These are phyloP conservation scores for Rotaria macrura DNA, from an alignment of 2,888 invertebrate genomes.

Conservation along the genomic window DNA sequence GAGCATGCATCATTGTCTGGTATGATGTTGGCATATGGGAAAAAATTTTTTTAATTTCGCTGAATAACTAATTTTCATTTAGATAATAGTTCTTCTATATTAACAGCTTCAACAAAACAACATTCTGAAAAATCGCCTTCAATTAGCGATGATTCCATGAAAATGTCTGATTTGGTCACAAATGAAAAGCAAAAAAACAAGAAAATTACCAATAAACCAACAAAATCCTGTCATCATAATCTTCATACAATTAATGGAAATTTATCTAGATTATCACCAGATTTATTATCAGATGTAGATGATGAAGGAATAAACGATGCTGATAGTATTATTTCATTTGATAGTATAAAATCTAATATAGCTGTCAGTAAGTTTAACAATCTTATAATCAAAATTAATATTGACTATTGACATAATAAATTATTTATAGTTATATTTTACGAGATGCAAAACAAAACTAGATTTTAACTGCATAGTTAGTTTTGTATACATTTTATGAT, in stretches of 20 bases:
- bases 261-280: background rate
- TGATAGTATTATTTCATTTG: background rate
- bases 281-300: slow-evolving; percentile 1
- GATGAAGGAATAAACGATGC: background rate
- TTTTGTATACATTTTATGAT: too few species aligned
- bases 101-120: background rate
- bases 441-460: too few species aligned
- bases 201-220: background rate
- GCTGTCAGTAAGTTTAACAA: background rate
- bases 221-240: background rate
- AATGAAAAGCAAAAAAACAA: background rate
- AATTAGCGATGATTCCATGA: background rate
- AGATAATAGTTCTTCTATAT: background rate
- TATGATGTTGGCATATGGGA: background rate
- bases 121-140: background rate
- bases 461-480: too few species aligned
- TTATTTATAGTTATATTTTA: too few species aligned
- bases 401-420: too few species aligned
- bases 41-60: background rate
- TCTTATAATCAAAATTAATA: too few species aligned
- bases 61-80: background rate
- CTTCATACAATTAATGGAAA: background rate
- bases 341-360: background rate
- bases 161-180: background rate
- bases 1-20: background rate